Base-by-base conservation (phyloP, 2,113 vertebrate genomes). In the Dipodomys merriami region DNA sequence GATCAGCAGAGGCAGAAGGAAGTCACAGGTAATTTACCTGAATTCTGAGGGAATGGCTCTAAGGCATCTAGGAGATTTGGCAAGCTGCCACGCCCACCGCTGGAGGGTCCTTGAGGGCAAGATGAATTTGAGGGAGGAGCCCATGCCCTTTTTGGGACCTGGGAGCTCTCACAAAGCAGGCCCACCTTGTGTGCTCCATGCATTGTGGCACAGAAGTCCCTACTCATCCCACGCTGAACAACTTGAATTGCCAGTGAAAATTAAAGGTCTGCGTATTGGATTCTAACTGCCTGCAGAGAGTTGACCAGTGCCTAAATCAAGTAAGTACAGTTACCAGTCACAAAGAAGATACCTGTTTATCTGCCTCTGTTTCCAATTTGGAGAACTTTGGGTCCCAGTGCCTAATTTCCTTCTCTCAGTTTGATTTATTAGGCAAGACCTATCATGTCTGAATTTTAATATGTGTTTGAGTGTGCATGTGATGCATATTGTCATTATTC, bases 371-470 rank as follows among this genome's bases (percentile, higher is more conserved):
- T 76, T 91, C 18, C 7, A 81, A 49, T 23, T 57, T 49, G 10
- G 44, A 65, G 65, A 93, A 57, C 23, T 33, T 46, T 62, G 29
- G 46, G 13, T 64, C 22, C 35, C 44, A 67, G n/a, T 35, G 25
- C 13, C 23, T 23, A 22, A 62, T 90, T 85, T 80, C 35, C 30
- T 84, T 88, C n/a, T n/a, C 16, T 64, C 9, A 57, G 46, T 27
- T 64, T 18, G 65, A 73, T 78, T 80, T 35, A 67, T 29, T 90
- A 67, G 46, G 6, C 53, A 44, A 94, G 44, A 35, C 1, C 3
- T 46, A 86, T 80, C 53, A 53, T 68, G 29, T 78, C 72, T 93
- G 64, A 39, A 68, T 94, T 57, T 91, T 16, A 57, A 6, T 78
- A 9, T 57, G 27, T 13, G 16, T 53, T 23, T 76, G 46, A 33